phyloP scores from a whole-genome alignment of 2,888 invertebrate species.

The Lycocerus yunnanus region DNA sequence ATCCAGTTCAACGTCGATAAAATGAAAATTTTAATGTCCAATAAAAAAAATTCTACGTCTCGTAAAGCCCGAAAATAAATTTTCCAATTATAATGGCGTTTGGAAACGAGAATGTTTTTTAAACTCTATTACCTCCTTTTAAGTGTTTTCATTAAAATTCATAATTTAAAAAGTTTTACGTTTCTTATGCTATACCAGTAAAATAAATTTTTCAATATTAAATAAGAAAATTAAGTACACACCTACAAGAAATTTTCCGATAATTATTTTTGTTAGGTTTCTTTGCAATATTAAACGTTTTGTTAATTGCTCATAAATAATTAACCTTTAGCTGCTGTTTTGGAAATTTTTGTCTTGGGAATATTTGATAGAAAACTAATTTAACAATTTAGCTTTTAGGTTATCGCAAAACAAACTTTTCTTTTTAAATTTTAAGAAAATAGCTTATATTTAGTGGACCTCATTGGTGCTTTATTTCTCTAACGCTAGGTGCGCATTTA shows the following conservation, averaged over 20 bases:
- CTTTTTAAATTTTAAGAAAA: neutral
- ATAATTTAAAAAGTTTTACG: conserved; percentile 18
- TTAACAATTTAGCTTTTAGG: too few species aligned
- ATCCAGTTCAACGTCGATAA: neutral
- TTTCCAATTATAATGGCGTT: neutral
- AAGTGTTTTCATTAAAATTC: conserved; percentile 23
- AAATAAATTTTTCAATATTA: neutral
- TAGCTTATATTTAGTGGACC: neutral
- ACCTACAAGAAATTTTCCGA: neutral
- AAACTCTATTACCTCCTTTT: conserved; percentile 19
- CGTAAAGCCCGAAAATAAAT: neutral
- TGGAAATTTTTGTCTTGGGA: neutral
- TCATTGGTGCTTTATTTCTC: neutral
- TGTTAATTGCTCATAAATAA: neutral
- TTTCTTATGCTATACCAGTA: neutral
- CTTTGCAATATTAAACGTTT: neutral
- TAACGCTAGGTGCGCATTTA: neutral
- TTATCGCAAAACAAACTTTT: neutral
- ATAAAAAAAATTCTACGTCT: neutral
- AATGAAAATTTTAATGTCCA: neutral
- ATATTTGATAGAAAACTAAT: too few species aligned
- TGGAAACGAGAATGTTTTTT: conserved; percentile 6
- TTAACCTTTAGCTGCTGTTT: neutral
- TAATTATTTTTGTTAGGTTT: neutral
- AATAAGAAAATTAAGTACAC: neutral